Evolutionary conservation across 2,797 vertebrate genomes (phyloP).

Genomic region (Myiotriccus ornatus): DNA sequence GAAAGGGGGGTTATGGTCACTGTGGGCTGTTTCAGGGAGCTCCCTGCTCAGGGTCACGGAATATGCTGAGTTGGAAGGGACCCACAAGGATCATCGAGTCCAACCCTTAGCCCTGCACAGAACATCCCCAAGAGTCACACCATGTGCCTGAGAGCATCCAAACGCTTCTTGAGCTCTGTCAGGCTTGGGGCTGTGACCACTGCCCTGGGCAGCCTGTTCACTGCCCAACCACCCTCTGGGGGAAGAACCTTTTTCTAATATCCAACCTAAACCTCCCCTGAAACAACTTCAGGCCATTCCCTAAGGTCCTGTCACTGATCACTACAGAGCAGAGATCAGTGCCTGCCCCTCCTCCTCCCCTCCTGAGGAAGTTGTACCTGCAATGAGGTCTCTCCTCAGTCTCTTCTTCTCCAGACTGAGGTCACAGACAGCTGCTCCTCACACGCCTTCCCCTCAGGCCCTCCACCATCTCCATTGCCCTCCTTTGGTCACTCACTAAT

Average conservation of each 20-base stretch:
- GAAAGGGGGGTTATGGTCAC: neutral
- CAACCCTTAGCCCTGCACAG: too few species aligned
- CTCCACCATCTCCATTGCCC: neutral
- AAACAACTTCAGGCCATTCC: neutral
- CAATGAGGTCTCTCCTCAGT: neutral
- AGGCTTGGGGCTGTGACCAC: neutral
- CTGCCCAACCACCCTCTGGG: neutral
- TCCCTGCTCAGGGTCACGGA: neutral
- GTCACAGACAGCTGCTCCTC: neutral
- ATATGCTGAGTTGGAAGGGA: too few species aligned
- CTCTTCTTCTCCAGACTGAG: neutral
- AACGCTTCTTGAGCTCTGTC: neutral
- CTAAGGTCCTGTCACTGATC: neutral
- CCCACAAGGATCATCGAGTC: neutral
- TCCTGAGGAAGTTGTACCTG: neutral
- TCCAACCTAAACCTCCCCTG: neutral
- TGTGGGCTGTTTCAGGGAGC: fast-evolving
- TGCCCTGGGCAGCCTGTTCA: neutral
- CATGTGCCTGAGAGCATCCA: neutral
- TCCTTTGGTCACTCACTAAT: neutral
- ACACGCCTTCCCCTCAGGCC: neutral
- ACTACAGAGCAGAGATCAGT: neutral
- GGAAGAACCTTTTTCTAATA: neutral
- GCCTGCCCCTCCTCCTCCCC: neutral
- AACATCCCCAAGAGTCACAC: neutral